A percentile compares a stretch with the other conserved stretches of the same genome.
Conservation (phyloP, 2,888 invertebrate genomes). For the Drosophila formosana region DNA sequence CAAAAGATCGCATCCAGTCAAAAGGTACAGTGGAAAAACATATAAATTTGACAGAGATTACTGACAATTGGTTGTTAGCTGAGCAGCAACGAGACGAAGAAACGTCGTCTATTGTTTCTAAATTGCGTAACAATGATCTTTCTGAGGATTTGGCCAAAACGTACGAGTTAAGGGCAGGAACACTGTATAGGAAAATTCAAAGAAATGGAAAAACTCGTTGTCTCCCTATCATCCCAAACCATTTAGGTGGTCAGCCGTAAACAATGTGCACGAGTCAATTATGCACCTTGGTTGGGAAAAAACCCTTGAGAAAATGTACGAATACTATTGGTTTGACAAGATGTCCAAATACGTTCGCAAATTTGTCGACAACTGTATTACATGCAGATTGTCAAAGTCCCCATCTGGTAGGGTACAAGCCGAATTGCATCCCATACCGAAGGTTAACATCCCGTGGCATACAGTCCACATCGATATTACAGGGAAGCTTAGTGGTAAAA, state of each 20-base stretch:
- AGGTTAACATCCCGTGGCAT: conserved; percentile 17
- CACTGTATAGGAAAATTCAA: conserved; percentile 6
- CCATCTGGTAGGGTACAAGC: conserved; percentile 1
- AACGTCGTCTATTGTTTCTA: too few species aligned
- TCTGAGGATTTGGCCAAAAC: conserved; percentile 1
- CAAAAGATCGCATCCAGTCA: too few species aligned
- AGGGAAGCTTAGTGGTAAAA: conserved; percentile 7
- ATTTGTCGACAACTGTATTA: conserved; percentile 12
- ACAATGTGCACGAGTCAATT: neutral
- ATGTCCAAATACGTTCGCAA: neutral
- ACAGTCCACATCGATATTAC: conserved; percentile 15
- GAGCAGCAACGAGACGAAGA: too few species aligned
- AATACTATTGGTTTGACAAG: conserved; percentile 1
- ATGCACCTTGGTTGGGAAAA: conserved; percentile 3
- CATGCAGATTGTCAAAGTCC: conserved; percentile 1
- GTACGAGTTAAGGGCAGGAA: conserved; percentile 18
- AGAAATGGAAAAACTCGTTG: conserved; percentile 7
- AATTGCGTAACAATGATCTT: neutral
- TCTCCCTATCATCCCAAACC: neutral
- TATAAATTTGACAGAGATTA: too few species aligned
- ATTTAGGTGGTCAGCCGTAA: neutral
- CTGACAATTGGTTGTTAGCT: too few species aligned
- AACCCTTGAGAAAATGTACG: conserved; percentile 1
- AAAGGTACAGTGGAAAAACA: too few species aligned
- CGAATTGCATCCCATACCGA: conserved; percentile 15